Conservation (phyloP, 2,888 invertebrate species). For the Mimachlamys varia region DNA sequence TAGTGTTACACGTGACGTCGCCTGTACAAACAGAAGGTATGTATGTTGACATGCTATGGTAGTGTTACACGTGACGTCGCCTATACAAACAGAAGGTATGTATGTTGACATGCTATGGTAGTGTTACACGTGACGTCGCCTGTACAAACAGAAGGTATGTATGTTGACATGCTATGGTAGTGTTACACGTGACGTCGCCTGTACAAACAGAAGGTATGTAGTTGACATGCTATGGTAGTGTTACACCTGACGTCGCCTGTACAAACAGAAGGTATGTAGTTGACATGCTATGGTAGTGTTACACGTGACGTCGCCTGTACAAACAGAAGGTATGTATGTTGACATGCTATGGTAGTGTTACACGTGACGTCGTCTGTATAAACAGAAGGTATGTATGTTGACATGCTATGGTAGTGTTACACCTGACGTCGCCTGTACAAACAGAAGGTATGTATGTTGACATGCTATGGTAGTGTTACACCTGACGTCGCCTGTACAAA, state of each 20-base stretch:
- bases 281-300: not conserved
- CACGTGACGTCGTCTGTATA: too few relatives aligned
- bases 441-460: not conserved
- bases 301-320: too few relatives aligned
- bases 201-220: not conserved
- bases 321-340: not conserved
- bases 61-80: not conserved
- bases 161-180: not conserved
- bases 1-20: too few relatives aligned
- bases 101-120: not conserved
- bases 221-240: not conserved
- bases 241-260: too few relatives aligned
- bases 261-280: not conserved
- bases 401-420: not conserved
- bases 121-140: too few relatives aligned
- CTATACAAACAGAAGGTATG: not conserved
- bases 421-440: too few relatives aligned
- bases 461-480: not conserved
- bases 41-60: not conserved
- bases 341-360: not conserved
- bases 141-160: not conserved
- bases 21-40: not conserved
- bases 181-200: too few relatives aligned
- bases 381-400: not conserved
- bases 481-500: too few relatives aligned